Base-by-base conservation (phyloP, 1,140 invertebrate genomes). In the Chrysomallon squamiferum region DNA sequence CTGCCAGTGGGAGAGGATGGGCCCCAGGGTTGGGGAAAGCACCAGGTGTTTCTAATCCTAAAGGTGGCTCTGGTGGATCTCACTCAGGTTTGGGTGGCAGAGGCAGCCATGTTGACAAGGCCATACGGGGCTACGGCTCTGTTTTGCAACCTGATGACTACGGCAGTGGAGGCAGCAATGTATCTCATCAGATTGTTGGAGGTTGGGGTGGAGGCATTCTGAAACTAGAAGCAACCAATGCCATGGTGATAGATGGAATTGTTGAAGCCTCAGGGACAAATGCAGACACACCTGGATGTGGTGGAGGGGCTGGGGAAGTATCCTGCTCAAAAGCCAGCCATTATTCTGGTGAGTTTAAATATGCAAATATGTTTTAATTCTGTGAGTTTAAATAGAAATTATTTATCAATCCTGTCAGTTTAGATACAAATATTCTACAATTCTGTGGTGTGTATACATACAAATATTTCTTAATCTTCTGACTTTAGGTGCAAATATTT, bases 61-160 rank as follows among this genome's bases (percentile, higher is more conserved):
- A 38, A 2, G 76, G 76, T 13, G 68, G 75, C 7, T 73, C 72
- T 18, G 78, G 78, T 13, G 78, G 67, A 6, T 76, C 78, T 0
- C 76, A 80, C 49, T 76, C 76, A 25, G 78, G 78, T 47, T 45
- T 80, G 2, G 78, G 78, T 27, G 78, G 78, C 22, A 38, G 58
- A 18, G 78, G 76, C 13, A 69, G 58, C 27, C 52, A 57, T 18
- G 52, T 59, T 13, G 22, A 32, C 1, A 38, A 66, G 32, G 54
- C 78, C 2, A 50, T 43, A 11, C 20, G 49, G 20, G 65, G 76
- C 2, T 72, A 76, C 58, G 71, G 68, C 20, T 68, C 68, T 41
- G 57, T 73, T 3, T 54, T 62, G 3, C 27, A 35, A 4, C 74
- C 78, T 15, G 60, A 22, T 9, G 66, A 69, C 4, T 78, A 76